These are phyloP conservation scores for Macrochelys suwanniensis DNA, from an alignment of 2,797 vertebrate species.

Conservation along the genomic window DNA sequence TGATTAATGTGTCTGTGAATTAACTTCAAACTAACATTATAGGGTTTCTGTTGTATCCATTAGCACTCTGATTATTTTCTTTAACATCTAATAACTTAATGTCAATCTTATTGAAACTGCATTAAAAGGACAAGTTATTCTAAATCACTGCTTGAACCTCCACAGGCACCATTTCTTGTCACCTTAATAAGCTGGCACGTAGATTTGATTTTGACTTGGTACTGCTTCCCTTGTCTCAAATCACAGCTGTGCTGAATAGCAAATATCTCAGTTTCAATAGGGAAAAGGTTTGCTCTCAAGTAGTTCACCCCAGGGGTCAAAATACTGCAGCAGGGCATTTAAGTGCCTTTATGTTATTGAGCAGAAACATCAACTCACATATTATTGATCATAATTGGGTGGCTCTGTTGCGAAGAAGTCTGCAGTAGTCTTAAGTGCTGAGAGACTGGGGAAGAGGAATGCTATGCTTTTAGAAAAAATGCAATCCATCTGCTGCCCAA, in stretches of 20 bases:
- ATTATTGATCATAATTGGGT: slow-evolving; percentile 61
- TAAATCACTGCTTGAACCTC: slow-evolving; percentile 45
- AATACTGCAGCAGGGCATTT: slow-evolving; percentile 65
- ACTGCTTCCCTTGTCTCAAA: slow-evolving; percentile 29
- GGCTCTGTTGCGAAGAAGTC: slow-evolving; percentile 47
- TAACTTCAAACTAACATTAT: slow-evolving; percentile 18
- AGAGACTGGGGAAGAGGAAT: slow-evolving; percentile 18
- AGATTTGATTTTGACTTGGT: slow-evolving; percentile 45
- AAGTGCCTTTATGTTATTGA: slow-evolving; percentile 58
- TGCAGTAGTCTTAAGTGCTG: slow-evolving; percentile 58
- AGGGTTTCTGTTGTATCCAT: neutral
- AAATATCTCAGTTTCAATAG: slow-evolving; percentile 65
- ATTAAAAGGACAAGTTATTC: slow-evolving; percentile 50
- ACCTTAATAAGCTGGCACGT: neutral
- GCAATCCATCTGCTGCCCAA: slow-evolving; percentile 56
- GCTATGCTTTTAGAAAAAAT: slow-evolving; percentile 39
- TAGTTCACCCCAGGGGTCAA: slow-evolving; percentile 64
- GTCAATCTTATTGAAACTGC: slow-evolving; percentile 22
- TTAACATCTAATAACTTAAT: slow-evolving; percentile 22
- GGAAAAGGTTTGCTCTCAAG: slow-evolving; percentile 57
- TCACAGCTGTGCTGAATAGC: slow-evolving; percentile 67
- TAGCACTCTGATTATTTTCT: neutral
- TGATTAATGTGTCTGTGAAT: neutral
- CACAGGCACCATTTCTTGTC: neutral
- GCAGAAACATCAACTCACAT: slow-evolving; percentile 67